Percentiles rank a stretch among this genome's conserved stretches.
Evolutionary conservation across 2,888 invertebrate genomes (phyloP).

Genomic region (Platycnemis pennipes): DNA sequence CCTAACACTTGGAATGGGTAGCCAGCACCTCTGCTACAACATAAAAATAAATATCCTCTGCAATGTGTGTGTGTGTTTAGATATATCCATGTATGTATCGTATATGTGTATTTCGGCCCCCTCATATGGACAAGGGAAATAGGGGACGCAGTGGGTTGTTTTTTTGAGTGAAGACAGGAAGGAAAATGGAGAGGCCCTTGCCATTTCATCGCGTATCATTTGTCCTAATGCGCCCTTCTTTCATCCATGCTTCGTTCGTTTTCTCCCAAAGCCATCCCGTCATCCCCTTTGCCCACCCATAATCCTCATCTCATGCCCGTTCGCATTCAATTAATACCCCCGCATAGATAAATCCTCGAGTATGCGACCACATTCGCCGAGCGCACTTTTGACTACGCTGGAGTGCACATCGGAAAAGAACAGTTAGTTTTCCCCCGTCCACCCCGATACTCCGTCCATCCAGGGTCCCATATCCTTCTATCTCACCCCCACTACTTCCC

Average conservation of each 20-base stretch:
- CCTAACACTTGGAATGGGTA: too few relatives aligned
- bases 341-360: background rate
- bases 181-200: background rate
- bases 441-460: background rate
- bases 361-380: background rate
- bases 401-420: background rate
- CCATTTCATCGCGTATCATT: conserved; percentile 51
- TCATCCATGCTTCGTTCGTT: conserved; percentile 21
- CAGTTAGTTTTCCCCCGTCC: background rate
- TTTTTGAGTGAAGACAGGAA: background rate
- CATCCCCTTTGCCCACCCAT: background rate
- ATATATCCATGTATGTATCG: too few relatives aligned
- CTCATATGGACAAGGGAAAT: too few relatives aligned
- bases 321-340: conserved; percentile 54
- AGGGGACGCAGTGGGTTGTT: background rate
- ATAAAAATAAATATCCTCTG: too few relatives aligned
- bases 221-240: conserved; percentile 47
- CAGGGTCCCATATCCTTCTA: background rate
- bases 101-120: too few relatives aligned
- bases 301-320: background rate
- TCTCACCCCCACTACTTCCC: too few relatives aligned
- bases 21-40: too few relatives aligned
- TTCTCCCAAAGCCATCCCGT: background rate
- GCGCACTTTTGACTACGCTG: background rate
- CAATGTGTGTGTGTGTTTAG: too few relatives aligned